Conservation (phyloP, 2,888 invertebrate species). For the Halictus quadricinctus region DNA sequence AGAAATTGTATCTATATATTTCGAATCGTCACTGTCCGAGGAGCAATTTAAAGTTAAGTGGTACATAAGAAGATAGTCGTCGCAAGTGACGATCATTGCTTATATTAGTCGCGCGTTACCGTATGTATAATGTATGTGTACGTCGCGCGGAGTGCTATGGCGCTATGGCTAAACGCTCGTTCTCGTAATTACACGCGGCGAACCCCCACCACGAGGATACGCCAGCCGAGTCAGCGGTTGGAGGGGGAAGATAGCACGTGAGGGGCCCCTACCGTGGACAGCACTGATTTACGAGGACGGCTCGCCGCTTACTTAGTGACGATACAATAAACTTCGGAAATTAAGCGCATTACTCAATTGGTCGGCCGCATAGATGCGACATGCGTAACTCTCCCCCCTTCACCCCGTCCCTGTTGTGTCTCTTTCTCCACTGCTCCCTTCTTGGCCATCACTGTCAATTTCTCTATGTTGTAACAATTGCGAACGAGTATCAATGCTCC, state of each 20-base stretch:
- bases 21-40: neutral
- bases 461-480: slow-evolving; percentile 6
- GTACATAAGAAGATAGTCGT: neutral
- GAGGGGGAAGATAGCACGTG: neutral
- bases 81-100: neutral
- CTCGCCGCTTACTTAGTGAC: slow-evolving; percentile 47
- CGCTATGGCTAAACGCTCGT: slow-evolving; percentile 1
- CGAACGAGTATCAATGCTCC: neutral
- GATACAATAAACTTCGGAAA: slow-evolving; percentile 59
- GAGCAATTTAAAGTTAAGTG: neutral
- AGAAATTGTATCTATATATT: neutral
- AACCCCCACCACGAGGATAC: neutral
- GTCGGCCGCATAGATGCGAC: slow-evolving; percentile 25
- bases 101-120: neutral
- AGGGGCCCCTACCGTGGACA: slow-evolving; percentile 5
- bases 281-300: slow-evolving; percentile 48
- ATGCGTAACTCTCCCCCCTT: neutral
- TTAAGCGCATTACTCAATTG: slow-evolving; percentile 57
- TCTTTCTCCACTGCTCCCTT: slow-evolving; percentile 5
- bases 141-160: neutral
- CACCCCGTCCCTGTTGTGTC: neutral
- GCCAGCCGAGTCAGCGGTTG: neutral
- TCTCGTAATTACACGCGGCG: neutral
- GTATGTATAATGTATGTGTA: neutral
- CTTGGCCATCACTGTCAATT: slow-evolving; percentile 29